A percentile compares a stretch with the other conserved stretches of the same genome.
These are phyloP conservation scores for cat (Felis catus) DNA, from an alignment of 2,113 vertebrate species.

Conservation along the genomic window F.catus_Fca126_mat1.0 CM031417.1:16261501-16262000, in stretches of 20 bases:
- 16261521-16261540: not conserved
- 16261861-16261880: not conserved
- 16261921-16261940: no score
- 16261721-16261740: not conserved
- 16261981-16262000: no score
- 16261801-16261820: not conserved
- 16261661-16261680: not conserved
- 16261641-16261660: not conserved
- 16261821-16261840: not conserved
- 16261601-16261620: not conserved
- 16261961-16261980: no score
- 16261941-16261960: no score
- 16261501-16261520: not conserved
- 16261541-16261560: not conserved
- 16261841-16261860: not conserved
- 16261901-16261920: no score
- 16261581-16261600: not conserved
- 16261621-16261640: not conserved
- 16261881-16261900: not conserved
- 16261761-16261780: not conserved
- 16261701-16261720: not conserved
- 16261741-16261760: not conserved
- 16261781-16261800: not conserved
- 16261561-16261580: not conserved
- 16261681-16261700: not conserved